These are phyloP conservation scores for Callinectes sapidus DNA, from an alignment of 2,888 invertebrate species.

Conservation along the genomic window DNA sequence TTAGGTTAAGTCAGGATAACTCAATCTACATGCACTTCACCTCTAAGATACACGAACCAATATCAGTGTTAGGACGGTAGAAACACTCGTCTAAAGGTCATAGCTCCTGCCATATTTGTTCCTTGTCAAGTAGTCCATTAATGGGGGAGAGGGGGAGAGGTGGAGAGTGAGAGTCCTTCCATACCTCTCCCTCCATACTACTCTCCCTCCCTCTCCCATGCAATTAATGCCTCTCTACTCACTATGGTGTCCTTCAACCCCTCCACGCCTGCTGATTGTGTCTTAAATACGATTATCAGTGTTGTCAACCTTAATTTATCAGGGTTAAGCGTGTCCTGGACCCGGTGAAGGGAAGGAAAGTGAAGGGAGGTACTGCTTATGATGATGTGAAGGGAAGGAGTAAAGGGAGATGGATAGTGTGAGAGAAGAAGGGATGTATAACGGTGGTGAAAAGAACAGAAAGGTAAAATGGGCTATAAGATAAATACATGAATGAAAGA, in stretches of 20 bases:
- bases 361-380: background rate
- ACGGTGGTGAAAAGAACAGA: background rate
- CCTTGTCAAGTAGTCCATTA: slow-evolving; percentile 44
- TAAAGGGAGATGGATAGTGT: background rate
- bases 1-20: too few relatives aligned
- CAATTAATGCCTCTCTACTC: slow-evolving; percentile 45
- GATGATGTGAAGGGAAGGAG: background rate
- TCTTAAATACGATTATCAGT: slow-evolving; percentile 15
- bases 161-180: background rate
- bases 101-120: slow-evolving; percentile 40
- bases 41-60: background rate
- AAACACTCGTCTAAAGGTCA: background rate
- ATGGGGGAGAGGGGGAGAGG: background rate
- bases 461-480: too few relatives aligned
- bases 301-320: background rate
- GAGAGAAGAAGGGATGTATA: background rate
- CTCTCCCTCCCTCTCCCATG: background rate
- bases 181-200: background rate
- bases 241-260: slow-evolving; percentile 38
- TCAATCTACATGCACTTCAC: background rate
- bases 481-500: too few relatives aligned
- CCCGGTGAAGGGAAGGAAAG: background rate
- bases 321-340: background rate
- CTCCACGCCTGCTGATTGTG: slow-evolving; percentile 33
- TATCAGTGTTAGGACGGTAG: background rate